Percentiles rank a stretch among this genome's conserved stretches.
Conservation (phyloP, 2,113 vertebrate species). For the Cromileptes altivelis region DNA sequence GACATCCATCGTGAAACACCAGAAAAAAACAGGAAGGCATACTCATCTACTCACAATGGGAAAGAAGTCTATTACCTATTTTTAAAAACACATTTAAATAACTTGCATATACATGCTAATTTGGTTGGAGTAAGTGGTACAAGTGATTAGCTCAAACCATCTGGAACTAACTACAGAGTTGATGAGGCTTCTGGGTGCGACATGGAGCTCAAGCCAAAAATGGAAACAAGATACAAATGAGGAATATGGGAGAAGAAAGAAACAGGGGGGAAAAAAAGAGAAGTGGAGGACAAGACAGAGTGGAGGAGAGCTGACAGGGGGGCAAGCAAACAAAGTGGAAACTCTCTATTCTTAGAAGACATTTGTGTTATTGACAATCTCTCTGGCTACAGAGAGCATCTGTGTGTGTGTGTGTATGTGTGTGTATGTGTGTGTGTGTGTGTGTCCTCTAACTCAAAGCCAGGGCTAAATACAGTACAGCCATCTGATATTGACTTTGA, state of each 20-base stretch:
- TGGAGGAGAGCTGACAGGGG: background rate
- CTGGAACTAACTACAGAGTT: background rate
- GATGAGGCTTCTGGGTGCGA: background rate
- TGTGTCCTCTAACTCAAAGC: slow-evolving; percentile 43
- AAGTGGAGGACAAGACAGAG: background rate
- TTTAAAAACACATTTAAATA: too few species aligned
- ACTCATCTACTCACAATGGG: too few species aligned
- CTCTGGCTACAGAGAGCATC: background rate
- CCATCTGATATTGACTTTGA: slow-evolving; percentile 58
- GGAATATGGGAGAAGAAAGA: background rate
- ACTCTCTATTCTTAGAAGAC: slow-evolving; percentile 44
- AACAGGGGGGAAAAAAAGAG: background rate
- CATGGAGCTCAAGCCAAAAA: background rate
- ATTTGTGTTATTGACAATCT: slow-evolving; percentile 43
- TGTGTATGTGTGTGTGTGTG: slow-evolving; percentile 18
- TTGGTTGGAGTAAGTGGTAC: too few species aligned
- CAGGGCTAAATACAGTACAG: slow-evolving; percentile 46
- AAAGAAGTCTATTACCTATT: too few species aligned
- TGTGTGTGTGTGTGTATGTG: slow-evolving; percentile 24
- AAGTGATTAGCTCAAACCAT: background rate
- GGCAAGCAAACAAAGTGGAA: slow-evolving; percentile 24
- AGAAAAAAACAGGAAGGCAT: too few species aligned
- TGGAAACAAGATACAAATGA: background rate
- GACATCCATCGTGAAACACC: too few species aligned
- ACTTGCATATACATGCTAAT: too few species aligned